A percentile compares a stretch with the other conserved stretches of the same genome.
These are phyloP conservation scores for Phasianus colchicus DNA, from an alignment of 2,113 vertebrate genomes.

Conservation along the genomic window DNA sequence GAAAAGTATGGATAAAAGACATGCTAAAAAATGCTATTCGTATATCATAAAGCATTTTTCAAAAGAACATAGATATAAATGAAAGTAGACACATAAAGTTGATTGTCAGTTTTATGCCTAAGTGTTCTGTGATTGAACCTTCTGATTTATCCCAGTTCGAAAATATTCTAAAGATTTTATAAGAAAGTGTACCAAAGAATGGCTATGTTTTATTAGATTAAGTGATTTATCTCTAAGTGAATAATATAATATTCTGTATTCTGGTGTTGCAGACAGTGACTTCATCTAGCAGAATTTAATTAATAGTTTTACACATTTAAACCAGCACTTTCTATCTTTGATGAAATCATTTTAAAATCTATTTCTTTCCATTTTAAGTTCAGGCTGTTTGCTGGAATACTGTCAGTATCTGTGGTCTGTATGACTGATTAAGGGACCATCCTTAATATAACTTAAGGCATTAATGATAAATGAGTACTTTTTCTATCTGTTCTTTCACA, in stretches of 20 bases:
- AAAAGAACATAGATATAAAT: conserved; percentile 6
- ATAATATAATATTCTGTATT: neutral
- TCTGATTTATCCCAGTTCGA: neutral
- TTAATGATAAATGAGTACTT: conserved; percentile 57
- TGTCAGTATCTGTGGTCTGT: conserved; percentile 1
- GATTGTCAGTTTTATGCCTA: conserved; percentile 18
- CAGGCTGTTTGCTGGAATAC: conserved; percentile 8
- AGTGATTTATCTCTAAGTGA: neutral
- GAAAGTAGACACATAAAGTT: neutral
- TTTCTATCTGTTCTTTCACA: conserved; percentile 29
- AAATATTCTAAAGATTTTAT: neutral
- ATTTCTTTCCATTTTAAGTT: conserved; percentile 31
- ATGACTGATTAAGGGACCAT: conserved; percentile 23
- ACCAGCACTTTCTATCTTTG: neutral
- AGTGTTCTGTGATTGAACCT: neutral
- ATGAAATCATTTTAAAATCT: neutral
- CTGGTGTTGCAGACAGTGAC: neutral
- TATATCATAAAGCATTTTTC: neutral
- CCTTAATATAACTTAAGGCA: conserved; percentile 59
- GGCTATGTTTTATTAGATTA: neutral
- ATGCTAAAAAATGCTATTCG: neutral
- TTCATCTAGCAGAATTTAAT: neutral
- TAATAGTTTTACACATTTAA: neutral
- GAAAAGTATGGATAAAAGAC: conserved; percentile 27
- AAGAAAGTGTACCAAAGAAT: neutral